Percentiles rank a stretch among this genome's conserved stretches.
phyloP scores from a whole-genome alignment of 2,888 invertebrate species.

The Cryptocephalus primarius region DNA sequence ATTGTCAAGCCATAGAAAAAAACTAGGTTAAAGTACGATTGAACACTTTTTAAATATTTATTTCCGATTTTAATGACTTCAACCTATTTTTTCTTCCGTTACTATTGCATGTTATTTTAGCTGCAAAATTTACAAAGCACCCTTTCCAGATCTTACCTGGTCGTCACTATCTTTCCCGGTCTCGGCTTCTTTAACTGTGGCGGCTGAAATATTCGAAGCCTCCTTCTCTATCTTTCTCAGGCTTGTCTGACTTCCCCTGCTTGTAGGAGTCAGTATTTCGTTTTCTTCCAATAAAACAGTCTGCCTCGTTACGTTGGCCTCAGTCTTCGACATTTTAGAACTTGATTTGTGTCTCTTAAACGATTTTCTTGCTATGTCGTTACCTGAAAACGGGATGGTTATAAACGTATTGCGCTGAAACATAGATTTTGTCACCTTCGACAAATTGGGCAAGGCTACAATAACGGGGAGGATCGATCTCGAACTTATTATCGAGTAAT shows the following conservation, averaged over 20 bases:
- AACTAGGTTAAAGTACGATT: too few relatives aligned
- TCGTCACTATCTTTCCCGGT: constrained; percentile 17
- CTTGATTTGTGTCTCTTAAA: constrained; percentile 44
- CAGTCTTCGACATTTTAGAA: constrained; percentile 35
- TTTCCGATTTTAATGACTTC: too few relatives aligned
- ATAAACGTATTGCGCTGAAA: background rate
- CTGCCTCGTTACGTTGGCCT: constrained; percentile 31
- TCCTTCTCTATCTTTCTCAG: constrained; percentile 33
- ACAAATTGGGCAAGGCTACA: constrained; percentile 75
- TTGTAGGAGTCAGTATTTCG: constrained; percentile 21
- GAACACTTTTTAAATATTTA: too few relatives aligned
- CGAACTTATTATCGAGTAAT: constrained; percentile 30
- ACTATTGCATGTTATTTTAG: too few relatives aligned
- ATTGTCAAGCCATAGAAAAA: too few relatives aligned
- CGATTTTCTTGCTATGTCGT: constrained; percentile 69
- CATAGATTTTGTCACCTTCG: constrained; percentile 43
- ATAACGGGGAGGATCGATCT: constrained; percentile 48
- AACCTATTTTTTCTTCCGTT: too few relatives aligned
- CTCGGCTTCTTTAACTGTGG: constrained; percentile 19
- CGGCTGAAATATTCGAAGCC: constrained; percentile 26
- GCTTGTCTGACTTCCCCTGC: constrained; percentile 21
- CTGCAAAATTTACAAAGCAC: too few relatives aligned
- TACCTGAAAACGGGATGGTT: constrained; percentile 25
- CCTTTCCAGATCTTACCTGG: constrained; percentile 9
- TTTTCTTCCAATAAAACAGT: constrained; percentile 32